A percentile compares a stretch with the other conserved stretches of the same genome.
Evolutionary conservation across 2,113 vertebrate genomes (phyloP).

Genomic region (Oncorhynchus masou): DNA sequence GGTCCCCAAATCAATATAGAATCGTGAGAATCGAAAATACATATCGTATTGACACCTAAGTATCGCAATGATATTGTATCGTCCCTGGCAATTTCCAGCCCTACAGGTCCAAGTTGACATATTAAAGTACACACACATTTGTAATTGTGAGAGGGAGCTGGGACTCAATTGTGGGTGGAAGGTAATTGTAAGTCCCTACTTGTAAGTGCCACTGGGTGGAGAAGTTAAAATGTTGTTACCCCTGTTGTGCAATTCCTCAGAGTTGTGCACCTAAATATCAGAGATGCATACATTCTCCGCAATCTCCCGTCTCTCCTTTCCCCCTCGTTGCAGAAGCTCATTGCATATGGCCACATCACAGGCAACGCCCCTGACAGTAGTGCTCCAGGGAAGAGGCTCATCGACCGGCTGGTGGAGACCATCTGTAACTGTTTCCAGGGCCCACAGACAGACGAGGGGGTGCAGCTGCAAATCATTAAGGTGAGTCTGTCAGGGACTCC

Average conservation of each 20-base stretch:
- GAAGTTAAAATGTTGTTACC: background rate
- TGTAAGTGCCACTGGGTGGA: background rate
- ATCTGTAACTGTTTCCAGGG: constrained; percentile 96
- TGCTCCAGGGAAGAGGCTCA: constrained; percentile 87
- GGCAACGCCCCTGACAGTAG: constrained; percentile 91
- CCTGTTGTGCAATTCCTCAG: constrained; percentile 7
- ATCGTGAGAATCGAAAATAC: no score
- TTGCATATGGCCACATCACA: constrained; percentile 96
- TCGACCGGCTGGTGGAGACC: constrained; percentile 94
- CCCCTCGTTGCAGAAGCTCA: constrained; percentile 81
- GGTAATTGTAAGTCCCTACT: no score
- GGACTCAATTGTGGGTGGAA: background rate
- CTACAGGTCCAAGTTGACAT: no score
- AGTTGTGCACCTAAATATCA: background rate
- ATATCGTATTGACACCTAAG: no score
- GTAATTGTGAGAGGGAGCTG: background rate
- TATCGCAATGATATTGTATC: no score
- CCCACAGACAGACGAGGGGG: constrained; percentile 94
- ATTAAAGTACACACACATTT: background rate
- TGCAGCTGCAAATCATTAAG: constrained; percentile 98
- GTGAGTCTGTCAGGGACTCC: constrained; percentile 58
- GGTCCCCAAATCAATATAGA: no score
- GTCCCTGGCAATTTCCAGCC: no score
- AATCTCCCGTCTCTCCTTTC: background rate
- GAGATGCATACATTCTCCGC: background rate